Evolutionary conservation across 2,888 invertebrate genomes (phyloP).

Genomic region (Uropetala carovei): DNA sequence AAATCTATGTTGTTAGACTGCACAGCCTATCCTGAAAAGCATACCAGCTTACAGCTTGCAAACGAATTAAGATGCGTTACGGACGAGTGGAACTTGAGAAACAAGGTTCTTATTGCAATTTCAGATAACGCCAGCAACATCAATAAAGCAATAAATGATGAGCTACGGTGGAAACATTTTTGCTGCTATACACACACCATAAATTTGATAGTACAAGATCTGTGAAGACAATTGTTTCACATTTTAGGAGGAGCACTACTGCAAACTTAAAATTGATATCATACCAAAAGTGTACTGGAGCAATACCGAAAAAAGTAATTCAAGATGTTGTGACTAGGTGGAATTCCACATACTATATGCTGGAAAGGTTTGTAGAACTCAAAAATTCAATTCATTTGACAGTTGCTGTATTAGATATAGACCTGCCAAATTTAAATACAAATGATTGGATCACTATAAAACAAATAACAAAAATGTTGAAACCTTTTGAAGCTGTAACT

Average conservation of each 20-base stretch:
- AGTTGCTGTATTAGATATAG: neutral
- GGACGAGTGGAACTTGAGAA: neutral
- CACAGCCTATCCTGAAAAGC: neutral
- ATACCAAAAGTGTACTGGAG: neutral
- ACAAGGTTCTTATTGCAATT: neutral
- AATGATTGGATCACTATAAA: conserved; percentile 68
- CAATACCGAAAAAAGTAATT: neutral
- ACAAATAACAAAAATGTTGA: conserved; percentile 68
- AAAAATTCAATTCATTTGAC: neutral
- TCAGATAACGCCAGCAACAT: neutral
- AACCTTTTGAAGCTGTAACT: conserved; percentile 69
- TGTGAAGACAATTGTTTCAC: neutral
- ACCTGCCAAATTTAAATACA: neutral
- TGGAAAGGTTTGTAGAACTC: neutral
- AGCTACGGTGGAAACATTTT: neutral
- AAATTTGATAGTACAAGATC: neutral
- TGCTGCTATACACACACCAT: neutral
- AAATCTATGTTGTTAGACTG: neutral
- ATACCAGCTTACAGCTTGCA: neutral
- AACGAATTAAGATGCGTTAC: neutral
- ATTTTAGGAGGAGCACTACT: neutral
- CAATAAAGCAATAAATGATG: neutral
- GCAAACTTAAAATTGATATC: neutral
- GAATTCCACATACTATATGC: neutral
- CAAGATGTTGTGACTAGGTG: neutral